Base-by-base conservation (phyloP, 2,797 vertebrate genomes). In the Acanthurus tractus region DNA sequence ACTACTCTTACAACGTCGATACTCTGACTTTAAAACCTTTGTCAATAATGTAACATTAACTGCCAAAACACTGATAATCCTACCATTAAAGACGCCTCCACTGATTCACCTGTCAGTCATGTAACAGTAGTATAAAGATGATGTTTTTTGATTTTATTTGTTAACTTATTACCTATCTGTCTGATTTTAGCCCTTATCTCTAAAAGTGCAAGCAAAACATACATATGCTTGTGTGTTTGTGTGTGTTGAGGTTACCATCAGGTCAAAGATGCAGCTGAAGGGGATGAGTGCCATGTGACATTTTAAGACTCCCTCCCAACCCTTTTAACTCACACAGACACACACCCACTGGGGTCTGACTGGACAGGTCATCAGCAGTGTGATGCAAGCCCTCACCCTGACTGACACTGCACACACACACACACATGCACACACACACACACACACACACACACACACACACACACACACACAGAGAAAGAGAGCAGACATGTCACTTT, bases 361-460 rank as follows among this genome's bases (percentile, higher is more conserved):
- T 92, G 88, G 95, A 96, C 95, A 96, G 95, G 85, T 93, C 93
- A 93, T 96, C 96, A 96, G 89, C 87, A 79, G 86, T 90, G 91
- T 82, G 90, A 89, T 92, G 88, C 85, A 92, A 89, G 90, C 86
- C 92, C 90, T 95, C 88, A 92, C 92, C 86, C 48, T 55, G 63
- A 79, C 83, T 63, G 76, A 48, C 78, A 75, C 48, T 49, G 9
- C 13, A 25, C 38, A 45, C 40, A n/a, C 58, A 57, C 61, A 49
- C 67, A 76, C 25, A 66, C 15, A 71, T 10, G 66, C 55, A 61
- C 63, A 75, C 14, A 75, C 50, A 17, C 49, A 78, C 46, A 42
- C 79, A 72, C 13, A 25, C 38, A 45, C 40, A n/a, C 58, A 57
- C 61, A 49, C 67, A 76, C 25, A 66, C 15, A 71, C 13, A 69